Evolutionary conservation across 1,140 invertebrate genomes (phyloP).

Genomic region (Bombus huntii): DNA sequence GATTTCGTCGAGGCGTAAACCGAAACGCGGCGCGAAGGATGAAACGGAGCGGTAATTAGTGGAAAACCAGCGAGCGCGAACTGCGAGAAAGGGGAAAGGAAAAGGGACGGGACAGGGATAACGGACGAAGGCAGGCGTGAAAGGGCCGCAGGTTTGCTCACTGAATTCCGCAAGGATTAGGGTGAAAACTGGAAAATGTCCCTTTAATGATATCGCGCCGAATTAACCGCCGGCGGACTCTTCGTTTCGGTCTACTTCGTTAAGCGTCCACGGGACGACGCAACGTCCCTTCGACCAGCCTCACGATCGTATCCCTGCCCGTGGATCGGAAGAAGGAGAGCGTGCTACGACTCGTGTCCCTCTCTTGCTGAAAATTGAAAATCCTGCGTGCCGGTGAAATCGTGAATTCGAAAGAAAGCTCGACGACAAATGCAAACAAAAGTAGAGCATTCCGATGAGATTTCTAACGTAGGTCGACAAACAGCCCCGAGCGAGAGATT

Average conservation of each 20-base stretch:
- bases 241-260: conserved; percentile 59
- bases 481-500: not conserved
- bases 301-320: not conserved
- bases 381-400: not conserved
- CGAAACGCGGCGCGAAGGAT: conserved; percentile 72
- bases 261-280: conserved; percentile 13
- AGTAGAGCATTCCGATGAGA: not conserved
- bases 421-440: not conserved
- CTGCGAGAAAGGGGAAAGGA: conserved; percentile 46
- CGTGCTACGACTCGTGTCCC: not conserved
- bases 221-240: conserved; percentile 73
- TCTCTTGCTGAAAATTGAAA: not conserved
- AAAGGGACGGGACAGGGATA: conserved; percentile 64
- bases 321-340: not conserved
- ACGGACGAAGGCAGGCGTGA: conserved; percentile 74
- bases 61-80: conserved; percentile 67
- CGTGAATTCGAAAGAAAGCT: not conserved
- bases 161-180: conserved; percentile 82
- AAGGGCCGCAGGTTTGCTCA: conserved; percentile 76
- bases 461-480: too few species aligned
- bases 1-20: conserved; percentile 73
- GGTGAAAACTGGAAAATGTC: conserved; percentile 83
- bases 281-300: conserved; percentile 18
- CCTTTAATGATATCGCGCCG: conserved; percentile 80
- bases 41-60: conserved; percentile 81